Base-by-base conservation (phyloP, 2,113 vertebrate species). In the Phasianus colchicus region DNA sequence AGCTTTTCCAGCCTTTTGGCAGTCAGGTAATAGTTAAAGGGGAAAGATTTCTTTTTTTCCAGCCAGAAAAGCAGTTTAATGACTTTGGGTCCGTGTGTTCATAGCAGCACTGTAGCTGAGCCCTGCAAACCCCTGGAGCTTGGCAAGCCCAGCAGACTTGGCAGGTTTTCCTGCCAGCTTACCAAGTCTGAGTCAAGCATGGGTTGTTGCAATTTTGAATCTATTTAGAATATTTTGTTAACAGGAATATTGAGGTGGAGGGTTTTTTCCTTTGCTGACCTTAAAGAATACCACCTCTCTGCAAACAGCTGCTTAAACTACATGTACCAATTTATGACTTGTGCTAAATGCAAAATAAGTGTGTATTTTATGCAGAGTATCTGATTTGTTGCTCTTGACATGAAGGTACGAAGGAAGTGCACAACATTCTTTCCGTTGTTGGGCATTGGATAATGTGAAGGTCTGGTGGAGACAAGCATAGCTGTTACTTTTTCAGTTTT, bases 51-150 rank as follows among this genome's bases (percentile, higher is more conserved):
- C 36, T 66, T 94, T 88, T 88, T 94, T 97, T 95, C 93, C 88
- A 96, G 92, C 88, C 95, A 96, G 93, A 97, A 96, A 96, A 96
- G 84, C 65, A 6, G 52, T 97, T 98, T 98, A 97, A 97, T 98
- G 97, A 94, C 93, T 92, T 87, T 87, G 86, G 75, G 95, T 97
- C 93, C 83, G 73, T 97, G 97, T 97, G 89, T 95, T 97, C 94
- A 9, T 97, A 97, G 97, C 90, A 95, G 64, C 79, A n/a, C 87
- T 93, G 45, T 65, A 86, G 86, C 57, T 96, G 96, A 97, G 95
- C 90, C 85, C 84, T 92, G 22, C 75, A 94, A 96, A 97, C 97
- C 96, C 97, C 97, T 94, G 97, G 97, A 97, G 97, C 93, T 98
- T 98, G 97, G 98, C 97, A 97, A 86, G 90, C 50, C 17, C 63